Conservation (phyloP, 64 coral and sea anemone genomes). For the Pachyseris speciosa region DNA sequence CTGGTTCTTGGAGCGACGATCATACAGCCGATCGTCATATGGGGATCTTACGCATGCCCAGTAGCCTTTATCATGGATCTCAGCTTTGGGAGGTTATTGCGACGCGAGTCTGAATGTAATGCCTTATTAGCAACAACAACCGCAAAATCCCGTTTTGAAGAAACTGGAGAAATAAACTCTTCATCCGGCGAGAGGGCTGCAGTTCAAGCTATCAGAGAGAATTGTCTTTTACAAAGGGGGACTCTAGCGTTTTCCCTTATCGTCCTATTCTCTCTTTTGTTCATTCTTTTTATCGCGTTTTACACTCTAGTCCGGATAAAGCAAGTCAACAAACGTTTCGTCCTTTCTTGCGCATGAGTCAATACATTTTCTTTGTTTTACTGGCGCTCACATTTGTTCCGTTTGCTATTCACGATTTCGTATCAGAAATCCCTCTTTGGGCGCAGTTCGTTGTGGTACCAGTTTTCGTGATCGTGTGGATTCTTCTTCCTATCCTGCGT, state of each 20-base stretch:
- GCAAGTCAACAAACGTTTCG: neutral
- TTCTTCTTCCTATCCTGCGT: constrained; percentile 64
- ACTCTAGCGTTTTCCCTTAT: neutral
- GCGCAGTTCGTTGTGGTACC: constrained; percentile 21
- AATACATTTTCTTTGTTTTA: no score
- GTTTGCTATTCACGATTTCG: constrained; percentile 64
- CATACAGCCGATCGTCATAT: constrained; percentile 9
- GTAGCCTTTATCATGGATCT: constrained; percentile 47
- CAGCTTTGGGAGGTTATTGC: constrained; percentile 56
- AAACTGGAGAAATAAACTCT: no score
- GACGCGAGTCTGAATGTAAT: constrained; percentile 29
- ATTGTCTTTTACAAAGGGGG: constrained; percentile 9
- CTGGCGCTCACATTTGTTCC: constrained; percentile 42
- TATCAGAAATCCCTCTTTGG: constrained; percentile 50
- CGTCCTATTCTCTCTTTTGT: neutral
- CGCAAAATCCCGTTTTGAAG: neutral
- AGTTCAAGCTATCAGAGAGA: neutral
- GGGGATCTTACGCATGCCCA: constrained; percentile 46
- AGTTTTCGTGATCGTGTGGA: constrained; percentile 41
- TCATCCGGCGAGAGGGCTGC: no score
- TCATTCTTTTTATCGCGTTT: neutral
- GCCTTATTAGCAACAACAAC: neutral
- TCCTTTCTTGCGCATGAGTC: neutral
- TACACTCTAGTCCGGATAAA: neutral
- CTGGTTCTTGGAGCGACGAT: constrained; percentile 31